Conservation (phyloP, 1,140 invertebrate species). For the Eueides isabella region DNA sequence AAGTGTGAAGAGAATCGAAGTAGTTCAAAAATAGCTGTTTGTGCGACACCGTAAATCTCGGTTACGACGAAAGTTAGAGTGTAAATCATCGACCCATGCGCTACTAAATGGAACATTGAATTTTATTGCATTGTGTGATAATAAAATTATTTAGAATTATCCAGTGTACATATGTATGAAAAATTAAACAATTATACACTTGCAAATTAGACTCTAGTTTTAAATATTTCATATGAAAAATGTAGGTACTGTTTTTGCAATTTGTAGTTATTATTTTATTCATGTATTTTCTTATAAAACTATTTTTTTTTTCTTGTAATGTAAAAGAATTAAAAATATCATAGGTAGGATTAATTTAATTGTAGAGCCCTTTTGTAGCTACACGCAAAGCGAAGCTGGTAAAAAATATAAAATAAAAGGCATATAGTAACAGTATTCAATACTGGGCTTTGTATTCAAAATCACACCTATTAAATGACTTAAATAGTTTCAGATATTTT, state of each 20-base stretch:
- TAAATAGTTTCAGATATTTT: not conserved
- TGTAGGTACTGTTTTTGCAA: no score
- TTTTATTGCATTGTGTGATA: constrained; percentile 68
- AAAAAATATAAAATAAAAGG: not conserved
- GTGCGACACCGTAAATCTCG: constrained; percentile 75
- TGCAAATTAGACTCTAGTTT: no score
- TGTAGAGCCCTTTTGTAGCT: no score
- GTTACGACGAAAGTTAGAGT: constrained; percentile 69
- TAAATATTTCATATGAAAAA: no score
- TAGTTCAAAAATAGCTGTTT: constrained; percentile 74
- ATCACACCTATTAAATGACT: not conserved
- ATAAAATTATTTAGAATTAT: constrained; percentile 63
- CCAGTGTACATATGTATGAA: constrained; percentile 53
- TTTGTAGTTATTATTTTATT: no score
- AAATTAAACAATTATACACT: not conserved
- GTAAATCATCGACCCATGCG: constrained; percentile 69
- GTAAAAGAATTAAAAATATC: no score
- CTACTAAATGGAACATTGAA: constrained; percentile 69
- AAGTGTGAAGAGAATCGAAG: constrained; percentile 75
- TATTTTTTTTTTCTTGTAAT: no score
- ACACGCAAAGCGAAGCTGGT: not conserved
- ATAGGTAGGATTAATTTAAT: no score
- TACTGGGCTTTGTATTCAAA: constrained; percentile 3
- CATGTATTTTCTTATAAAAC: no score
- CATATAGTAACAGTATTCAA: constrained; percentile 19